Conservation (phyloP, 2,113 vertebrate genomes). For the Hyperoodon ampullatus region DNA sequence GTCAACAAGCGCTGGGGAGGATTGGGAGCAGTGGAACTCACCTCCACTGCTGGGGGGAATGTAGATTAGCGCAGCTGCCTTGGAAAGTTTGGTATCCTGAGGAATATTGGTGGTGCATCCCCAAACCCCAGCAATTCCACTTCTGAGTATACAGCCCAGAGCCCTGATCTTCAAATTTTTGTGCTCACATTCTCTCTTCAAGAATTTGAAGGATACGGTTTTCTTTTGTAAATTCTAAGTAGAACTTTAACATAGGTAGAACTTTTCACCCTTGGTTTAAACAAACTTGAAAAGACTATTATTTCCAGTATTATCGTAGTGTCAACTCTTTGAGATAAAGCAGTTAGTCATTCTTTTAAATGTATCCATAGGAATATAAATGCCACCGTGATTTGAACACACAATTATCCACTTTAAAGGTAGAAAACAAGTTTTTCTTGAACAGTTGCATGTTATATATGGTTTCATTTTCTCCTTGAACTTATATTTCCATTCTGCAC, state of each 20-base stretch:
- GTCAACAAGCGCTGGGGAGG: accelerated
- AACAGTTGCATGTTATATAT: background rate
- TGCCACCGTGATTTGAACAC: background rate
- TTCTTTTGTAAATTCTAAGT: background rate
- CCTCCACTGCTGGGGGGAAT: too few relatives aligned
- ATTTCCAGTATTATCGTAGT: slow-evolving; percentile 17
- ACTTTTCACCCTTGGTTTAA: slow-evolving; percentile 22
- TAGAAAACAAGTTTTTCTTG: slow-evolving; percentile 5
- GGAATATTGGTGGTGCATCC: background rate
- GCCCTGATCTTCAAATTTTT: background rate
- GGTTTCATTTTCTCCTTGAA: slow-evolving; percentile 9
- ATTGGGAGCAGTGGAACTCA: accelerated
- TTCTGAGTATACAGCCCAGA: background rate
- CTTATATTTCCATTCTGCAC: background rate
- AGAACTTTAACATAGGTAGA: slow-evolving; percentile 6
- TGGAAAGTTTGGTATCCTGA: background rate
- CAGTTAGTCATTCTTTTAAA: slow-evolving; percentile 11
- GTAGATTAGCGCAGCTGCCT: background rate
- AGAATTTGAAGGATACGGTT: background rate
- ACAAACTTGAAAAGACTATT: slow-evolving; percentile 5
- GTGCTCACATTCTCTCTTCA: background rate
- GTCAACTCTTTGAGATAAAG: slow-evolving; percentile 27
- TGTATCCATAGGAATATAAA: background rate
- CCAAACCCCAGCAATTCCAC: background rate
- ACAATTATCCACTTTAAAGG: slow-evolving; percentile 11